Evolutionary conservation across 2,113 vertebrate species (phyloP).

Genomic region (Sinocyclocheilus maitianheensis): DNA sequence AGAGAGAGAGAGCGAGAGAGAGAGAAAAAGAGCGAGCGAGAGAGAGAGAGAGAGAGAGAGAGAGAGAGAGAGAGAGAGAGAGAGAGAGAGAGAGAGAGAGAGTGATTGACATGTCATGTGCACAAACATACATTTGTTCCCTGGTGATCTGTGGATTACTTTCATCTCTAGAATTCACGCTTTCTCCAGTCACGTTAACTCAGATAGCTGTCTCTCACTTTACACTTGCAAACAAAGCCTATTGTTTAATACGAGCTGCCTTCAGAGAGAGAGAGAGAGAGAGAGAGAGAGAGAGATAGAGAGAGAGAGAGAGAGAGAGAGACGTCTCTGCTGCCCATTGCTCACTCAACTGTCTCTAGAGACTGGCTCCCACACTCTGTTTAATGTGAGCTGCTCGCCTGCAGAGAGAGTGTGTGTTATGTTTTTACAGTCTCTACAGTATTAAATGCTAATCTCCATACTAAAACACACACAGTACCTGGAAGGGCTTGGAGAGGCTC

Average conservation of each 20-base stretch:
- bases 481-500: constrained; percentile 76
- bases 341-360: too few species aligned
- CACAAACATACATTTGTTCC: constrained; percentile 18
- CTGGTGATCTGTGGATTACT: not conserved
- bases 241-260: not conserved
- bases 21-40: not conserved
- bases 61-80: not conserved
- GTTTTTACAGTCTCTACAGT: too few species aligned
- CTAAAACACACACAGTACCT: constrained; percentile 70
- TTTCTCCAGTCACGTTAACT: not conserved
- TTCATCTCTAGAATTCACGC: not conserved
- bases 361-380: too few species aligned
- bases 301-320: too few species aligned
- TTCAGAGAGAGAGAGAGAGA: not conserved
- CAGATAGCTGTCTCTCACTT: not conserved
- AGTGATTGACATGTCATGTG: constrained; percentile 13
- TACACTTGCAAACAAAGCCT: not conserved
- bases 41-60: constrained; percentile 18
- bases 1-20: constrained; percentile 27
- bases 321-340: too few species aligned
- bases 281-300: too few species aligned
- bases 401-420: not conserved
- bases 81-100: constrained; percentile 26
- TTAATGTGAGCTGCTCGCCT: too few species aligned
- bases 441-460: not conserved